Conservation (phyloP, 2,888 invertebrate species). For the Drosophila mimica region DNA sequence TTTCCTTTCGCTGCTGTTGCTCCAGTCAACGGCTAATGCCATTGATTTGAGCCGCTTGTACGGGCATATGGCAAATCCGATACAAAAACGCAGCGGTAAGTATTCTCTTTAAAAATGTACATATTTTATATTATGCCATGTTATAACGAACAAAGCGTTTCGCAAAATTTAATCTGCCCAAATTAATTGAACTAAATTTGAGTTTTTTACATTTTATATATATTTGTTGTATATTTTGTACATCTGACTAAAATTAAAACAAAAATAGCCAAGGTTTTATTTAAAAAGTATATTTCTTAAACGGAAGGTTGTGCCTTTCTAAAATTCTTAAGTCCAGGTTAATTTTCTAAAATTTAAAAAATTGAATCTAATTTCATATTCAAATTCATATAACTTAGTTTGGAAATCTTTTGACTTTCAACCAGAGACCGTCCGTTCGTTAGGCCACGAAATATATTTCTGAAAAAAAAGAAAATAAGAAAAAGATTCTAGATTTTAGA, state of each 20-base stretch:
- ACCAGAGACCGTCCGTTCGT: no score
- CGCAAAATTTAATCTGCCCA: neutral
- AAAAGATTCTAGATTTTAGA: neutral
- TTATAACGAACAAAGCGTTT: neutral
- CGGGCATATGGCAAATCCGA: conserved; percentile 87
- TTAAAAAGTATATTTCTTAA: no score
- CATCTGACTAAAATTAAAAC: no score
- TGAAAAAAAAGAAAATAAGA: neutral
- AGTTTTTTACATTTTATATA: neutral
- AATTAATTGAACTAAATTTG: neutral
- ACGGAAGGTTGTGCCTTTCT: no score
- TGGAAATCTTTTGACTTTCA: no score
- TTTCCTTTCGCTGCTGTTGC: conserved; percentile 88
- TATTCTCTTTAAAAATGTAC: conserved; percentile 15
- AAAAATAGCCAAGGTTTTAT: no score
- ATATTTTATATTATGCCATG: neutral
- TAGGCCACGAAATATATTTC: neutral
- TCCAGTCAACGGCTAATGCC: conserved; percentile 86
- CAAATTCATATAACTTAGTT: no score
- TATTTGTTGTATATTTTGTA: no score
- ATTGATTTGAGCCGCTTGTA: conserved; percentile 93
- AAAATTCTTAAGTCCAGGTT: no score
- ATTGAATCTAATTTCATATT: no score
- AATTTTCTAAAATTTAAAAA: no score
- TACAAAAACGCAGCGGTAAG: conserved; percentile 85